Conservation (phyloP, 2,888 invertebrate species). For the Lathronympha strigana region DNA sequence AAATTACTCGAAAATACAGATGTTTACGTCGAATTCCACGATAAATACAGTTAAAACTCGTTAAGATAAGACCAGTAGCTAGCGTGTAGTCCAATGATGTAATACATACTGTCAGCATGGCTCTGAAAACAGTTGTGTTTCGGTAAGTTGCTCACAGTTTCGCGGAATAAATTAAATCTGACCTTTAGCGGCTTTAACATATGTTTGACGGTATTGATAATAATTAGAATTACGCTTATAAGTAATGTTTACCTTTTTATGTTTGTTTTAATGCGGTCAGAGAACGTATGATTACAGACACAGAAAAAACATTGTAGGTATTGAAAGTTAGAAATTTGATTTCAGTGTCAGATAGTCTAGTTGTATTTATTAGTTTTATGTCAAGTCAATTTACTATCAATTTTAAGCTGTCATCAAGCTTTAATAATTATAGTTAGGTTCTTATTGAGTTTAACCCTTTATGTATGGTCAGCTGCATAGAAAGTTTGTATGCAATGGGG, state of each 20-base stretch:
- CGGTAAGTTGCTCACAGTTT: slow-evolving; percentile 25
- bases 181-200: neutral
- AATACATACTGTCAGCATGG: slow-evolving; percentile 31
- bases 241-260: neutral
- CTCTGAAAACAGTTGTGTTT: slow-evolving; percentile 33
- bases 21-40: slow-evolving; percentile 15
- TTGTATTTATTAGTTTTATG: too few species aligned
- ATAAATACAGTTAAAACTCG: slow-evolving; percentile 28
- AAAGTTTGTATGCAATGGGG: too few species aligned
- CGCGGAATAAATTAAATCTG: slow-evolving; percentile 14
- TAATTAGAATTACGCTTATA: neutral
- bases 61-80: slow-evolving; percentile 20
- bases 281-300: neutral
- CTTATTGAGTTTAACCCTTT: too few species aligned
- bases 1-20: slow-evolving; percentile 6
- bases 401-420: too few species aligned
- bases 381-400: too few species aligned
- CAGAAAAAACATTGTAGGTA: neutral
- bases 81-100: slow-evolving; percentile 22
- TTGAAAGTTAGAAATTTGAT: neutral
- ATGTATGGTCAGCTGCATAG: too few species aligned
- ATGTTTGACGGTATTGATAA: neutral
- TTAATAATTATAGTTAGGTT: too few species aligned
- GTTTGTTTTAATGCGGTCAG: neutral
- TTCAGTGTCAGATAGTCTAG: too few species aligned